Evolutionary conservation across 2,113 vertebrate species (phyloP).

Genomic region (Ifrita kowaldi): DNA sequence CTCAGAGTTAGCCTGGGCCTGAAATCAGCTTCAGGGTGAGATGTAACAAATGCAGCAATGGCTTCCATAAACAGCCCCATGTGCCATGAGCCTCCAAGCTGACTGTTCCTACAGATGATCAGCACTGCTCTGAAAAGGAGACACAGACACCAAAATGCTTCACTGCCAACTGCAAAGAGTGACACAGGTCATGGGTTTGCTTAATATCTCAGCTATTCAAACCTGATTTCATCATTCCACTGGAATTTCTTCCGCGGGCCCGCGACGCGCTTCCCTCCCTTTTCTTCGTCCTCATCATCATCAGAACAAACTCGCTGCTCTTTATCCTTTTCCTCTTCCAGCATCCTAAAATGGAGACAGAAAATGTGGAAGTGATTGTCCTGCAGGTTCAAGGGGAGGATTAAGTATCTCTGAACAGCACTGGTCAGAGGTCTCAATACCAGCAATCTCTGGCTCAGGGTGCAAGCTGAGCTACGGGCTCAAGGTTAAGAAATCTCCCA

Average conservation of each 20-base stretch:
- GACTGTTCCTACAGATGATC: not conserved
- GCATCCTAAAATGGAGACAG: constrained; percentile 67
- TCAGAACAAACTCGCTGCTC: constrained; percentile 80
- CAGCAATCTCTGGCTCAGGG: not conserved
- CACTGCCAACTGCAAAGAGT: not conserved
- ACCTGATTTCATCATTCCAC: constrained; percentile 95
- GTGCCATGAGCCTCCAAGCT: not conserved
- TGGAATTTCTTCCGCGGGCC: constrained; percentile 90
- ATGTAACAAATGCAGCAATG: not conserved
- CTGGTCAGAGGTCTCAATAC: not conserved
- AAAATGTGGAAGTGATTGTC: not conserved
- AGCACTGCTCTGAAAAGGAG: not conserved
- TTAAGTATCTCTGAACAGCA: not conserved
- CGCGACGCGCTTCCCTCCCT: constrained; percentile 74
- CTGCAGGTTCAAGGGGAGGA: not conserved
- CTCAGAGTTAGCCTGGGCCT: not conserved
- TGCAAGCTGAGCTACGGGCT: not conserved
- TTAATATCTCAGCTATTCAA: constrained; percentile 23
- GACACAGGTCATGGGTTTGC: not conserved
- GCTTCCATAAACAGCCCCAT: not conserved
- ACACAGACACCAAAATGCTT: not conserved
- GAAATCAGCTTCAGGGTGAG: not conserved
- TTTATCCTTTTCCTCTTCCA: constrained; percentile 84
- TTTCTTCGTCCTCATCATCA: constrained; percentile 84
- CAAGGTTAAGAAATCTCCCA: not conserved